Conservation (phyloP, 2,888 invertebrate genomes). For the Cryptosula pallasiana region DNA sequence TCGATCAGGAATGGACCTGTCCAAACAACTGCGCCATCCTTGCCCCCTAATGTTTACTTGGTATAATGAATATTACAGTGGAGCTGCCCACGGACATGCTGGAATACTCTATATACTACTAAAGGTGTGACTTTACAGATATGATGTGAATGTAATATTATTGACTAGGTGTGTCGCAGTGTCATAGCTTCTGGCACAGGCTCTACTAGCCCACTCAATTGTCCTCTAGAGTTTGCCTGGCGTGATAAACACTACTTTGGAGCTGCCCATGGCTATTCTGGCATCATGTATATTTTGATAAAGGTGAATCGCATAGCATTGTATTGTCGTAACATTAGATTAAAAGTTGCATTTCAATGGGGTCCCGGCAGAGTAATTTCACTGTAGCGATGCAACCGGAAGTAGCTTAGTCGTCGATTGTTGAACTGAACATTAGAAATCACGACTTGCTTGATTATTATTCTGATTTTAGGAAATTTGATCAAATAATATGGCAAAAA, state of each 20-base stretch:
- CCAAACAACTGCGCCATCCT: background rate
- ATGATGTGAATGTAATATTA: background rate
- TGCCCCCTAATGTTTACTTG: conserved; percentile 69
- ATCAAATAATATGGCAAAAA: too few species aligned
- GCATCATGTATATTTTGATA: conserved; percentile 76
- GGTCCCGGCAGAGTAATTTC: too few species aligned
- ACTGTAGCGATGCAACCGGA: too few species aligned
- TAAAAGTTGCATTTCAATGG: too few species aligned
- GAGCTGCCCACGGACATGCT: conserved; percentile 82
- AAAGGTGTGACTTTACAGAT: conserved; percentile 58
- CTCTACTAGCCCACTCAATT: conserved; percentile 26
- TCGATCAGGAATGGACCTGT: conserved; percentile 51
- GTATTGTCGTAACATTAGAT: too few species aligned
- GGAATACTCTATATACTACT: conserved; percentile 79
- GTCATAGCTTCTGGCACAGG: background rate
- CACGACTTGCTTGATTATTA: too few species aligned
- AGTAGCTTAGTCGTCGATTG: too few species aligned
- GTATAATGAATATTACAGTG: conserved; percentile 80
- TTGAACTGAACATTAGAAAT: too few species aligned
- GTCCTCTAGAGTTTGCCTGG: conserved; percentile 77
- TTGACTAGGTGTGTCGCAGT: conserved; percentile 2
- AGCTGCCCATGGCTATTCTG: conserved; percentile 81
- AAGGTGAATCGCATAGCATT: background rate
- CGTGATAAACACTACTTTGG: conserved; percentile 80
- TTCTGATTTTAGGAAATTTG: too few species aligned